Evolutionary conservation across 2,797 vertebrate species (phyloP), one percentile per base, ranked within the genome.

Genomic region (Paedocypris micromegethes): DNA sequence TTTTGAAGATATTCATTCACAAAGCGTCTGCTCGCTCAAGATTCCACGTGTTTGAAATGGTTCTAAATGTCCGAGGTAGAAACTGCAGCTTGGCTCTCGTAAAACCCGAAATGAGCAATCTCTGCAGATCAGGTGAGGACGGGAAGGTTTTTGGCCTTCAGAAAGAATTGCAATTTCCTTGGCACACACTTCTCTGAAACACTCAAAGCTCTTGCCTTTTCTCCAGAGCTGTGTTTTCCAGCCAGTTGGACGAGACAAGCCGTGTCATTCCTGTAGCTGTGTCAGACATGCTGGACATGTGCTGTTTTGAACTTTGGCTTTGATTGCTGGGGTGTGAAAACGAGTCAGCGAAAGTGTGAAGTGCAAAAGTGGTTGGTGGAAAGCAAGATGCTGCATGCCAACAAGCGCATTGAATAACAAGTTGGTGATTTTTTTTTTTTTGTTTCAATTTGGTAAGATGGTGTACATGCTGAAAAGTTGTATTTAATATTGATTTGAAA

Each of bases 301-400:
- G 47, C 56, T 56, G 73, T 68, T 75, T 61, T 78, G 73, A 78
- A 67, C 76, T 78, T 73, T 75, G 73, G 70, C 70, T 75, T 72
- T 56, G 47, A 62, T 66, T 73, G 76, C 67, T 67, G 63, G 56
- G 67, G 66, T 39, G 68, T 71, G 72, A 72, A 57, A 70, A 51
- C 64, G 39, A 73, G 76, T 75, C 70, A 73, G 70, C 67, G 71
- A 75, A 78, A 75, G 59, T 60, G 70, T 57, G 67, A 62, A 70
- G 52, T 57, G 73, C 70, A 70, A 68, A 73, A 44, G 62, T 46
- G 60, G 59, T 64, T 46, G 57, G 53, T 63, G 49, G n/a, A 68
- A 67, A 53, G 63, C 53, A 41, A 54, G 6, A 48, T n/a, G 62
- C 57, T 46, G 54, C 56, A 66, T 70, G 51, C 40, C 41, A 50